phyloP scores from a whole-genome alignment of 1,140 invertebrate genomes.

The Trachymyrmex septentrionalis region DNA sequence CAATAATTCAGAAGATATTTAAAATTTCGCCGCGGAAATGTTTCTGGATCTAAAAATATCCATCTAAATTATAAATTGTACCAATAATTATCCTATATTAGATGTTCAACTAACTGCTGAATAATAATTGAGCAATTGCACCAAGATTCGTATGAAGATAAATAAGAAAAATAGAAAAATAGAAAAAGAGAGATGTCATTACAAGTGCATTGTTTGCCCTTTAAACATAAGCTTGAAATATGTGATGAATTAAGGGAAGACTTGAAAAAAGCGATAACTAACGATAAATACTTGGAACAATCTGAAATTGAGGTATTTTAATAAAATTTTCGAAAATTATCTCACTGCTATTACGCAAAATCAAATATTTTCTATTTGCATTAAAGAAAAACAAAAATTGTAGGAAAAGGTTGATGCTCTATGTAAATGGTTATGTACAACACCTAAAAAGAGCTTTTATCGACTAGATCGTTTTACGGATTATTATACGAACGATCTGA shows the following conservation, averaged over 20 bases:
- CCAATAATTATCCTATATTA: background rate
- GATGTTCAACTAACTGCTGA: background rate
- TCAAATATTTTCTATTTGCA: conserved; percentile 1
- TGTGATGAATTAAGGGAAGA: conserved; percentile 68
- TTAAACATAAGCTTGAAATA: conserved; percentile 72
- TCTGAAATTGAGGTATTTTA: conserved; percentile 63
- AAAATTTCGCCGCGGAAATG: background rate
- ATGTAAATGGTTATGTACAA: conserved; percentile 87
- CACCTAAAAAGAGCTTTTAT: conserved; percentile 89
- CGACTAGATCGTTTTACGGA: conserved; percentile 87
- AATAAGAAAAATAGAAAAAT: background rate
- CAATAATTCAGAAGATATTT: background rate
- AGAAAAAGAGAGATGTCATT: background rate
- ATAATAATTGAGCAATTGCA: background rate
- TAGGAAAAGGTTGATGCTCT: conserved; percentile 80
- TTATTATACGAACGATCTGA: conserved; percentile 68
- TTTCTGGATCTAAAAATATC: background rate
- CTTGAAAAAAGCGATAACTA: conserved; percentile 63
- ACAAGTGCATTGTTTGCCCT: conserved; percentile 19
- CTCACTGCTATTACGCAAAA: background rate
- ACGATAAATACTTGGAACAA: conserved; percentile 31
- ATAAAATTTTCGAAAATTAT: background rate
- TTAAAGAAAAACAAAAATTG: conserved; percentile 40
- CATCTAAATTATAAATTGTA: background rate
- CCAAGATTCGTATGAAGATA: background rate